Evolutionary conservation across 2,797 vertebrate genomes (phyloP).

Genomic region (Gallinago stenura): DNA sequence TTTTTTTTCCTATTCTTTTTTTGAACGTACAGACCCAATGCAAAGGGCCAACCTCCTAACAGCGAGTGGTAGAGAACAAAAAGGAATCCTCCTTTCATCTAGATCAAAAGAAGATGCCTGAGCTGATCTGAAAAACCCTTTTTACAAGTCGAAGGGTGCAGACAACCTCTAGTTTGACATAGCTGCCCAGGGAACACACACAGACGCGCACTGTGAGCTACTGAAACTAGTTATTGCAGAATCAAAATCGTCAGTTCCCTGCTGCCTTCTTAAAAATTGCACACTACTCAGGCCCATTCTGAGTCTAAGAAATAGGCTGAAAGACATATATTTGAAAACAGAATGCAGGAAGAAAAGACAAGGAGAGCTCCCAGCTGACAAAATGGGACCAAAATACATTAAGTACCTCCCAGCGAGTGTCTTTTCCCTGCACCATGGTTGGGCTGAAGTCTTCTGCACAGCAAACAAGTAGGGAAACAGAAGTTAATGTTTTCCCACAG

Average conservation of each 20-base stretch:
- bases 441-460: not conserved
- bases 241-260: not conserved
- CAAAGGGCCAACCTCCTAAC: not conserved
- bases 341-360: not conserved
- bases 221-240: not conserved
- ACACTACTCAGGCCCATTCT: not conserved
- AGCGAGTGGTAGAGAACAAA: not conserved
- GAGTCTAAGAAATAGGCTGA: not conserved
- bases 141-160: not conserved
- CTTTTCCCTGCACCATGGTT: not conserved
- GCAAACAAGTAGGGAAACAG: not conserved
- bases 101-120: slow-evolving; percentile 12
- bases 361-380: not conserved
- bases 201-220: not conserved
- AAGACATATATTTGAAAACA: not conserved
- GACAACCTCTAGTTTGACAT: not conserved
- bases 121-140: not conserved
- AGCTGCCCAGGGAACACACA: slow-evolving; percentile 10
- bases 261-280: not conserved
- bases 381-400: not conserved
- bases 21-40: not conserved
- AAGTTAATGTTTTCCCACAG: not conserved
- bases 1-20: not conserved
- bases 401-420: not conserved
- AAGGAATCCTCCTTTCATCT: slow-evolving; percentile 12